A percentile compares a stretch with the other conserved stretches of the same genome.
Conservation (phyloP, 2,888 invertebrate species). For the Watsonalla binaria region DNA sequence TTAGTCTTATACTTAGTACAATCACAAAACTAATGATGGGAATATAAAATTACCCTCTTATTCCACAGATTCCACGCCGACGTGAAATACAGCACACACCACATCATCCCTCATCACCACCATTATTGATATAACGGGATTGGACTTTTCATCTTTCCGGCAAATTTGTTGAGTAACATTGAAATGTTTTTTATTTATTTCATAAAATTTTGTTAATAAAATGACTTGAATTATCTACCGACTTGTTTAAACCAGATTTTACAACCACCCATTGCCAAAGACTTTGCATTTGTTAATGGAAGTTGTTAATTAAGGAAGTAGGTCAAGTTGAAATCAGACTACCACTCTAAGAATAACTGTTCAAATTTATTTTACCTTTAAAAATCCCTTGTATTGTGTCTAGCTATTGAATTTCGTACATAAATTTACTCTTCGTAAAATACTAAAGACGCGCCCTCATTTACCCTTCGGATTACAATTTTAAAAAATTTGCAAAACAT, state of each 20-base stretch:
- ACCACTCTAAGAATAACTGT: background rate
- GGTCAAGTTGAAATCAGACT: background rate
- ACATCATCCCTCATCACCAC: slow-evolving; percentile 14
- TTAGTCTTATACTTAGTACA: too few relatives aligned
- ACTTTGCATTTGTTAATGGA: background rate
- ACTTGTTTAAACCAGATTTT: background rate
- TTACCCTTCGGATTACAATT: too few relatives aligned
- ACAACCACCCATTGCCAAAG: background rate
- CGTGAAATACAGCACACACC: slow-evolving; percentile 38
- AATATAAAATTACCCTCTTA: background rate
- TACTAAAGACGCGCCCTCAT: too few relatives aligned
- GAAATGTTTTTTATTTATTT: too few relatives aligned
- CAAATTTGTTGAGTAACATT: background rate
- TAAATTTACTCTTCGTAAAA: too few relatives aligned
- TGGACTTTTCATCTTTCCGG: background rate
- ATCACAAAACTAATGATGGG: too few relatives aligned
- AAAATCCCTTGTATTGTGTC: too few relatives aligned
- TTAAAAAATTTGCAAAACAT: too few relatives aligned
- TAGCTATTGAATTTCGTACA: too few relatives aligned
- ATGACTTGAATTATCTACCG: background rate
- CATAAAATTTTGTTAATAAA: background rate
- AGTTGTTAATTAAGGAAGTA: background rate
- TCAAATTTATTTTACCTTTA: too few relatives aligned
- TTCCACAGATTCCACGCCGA: slow-evolving; percentile 53
- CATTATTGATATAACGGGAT: slow-evolving; percentile 1